Evolutionary conservation across 2,113 vertebrate genomes (phyloP).

Genomic region (Glareola pratincola): DNA sequence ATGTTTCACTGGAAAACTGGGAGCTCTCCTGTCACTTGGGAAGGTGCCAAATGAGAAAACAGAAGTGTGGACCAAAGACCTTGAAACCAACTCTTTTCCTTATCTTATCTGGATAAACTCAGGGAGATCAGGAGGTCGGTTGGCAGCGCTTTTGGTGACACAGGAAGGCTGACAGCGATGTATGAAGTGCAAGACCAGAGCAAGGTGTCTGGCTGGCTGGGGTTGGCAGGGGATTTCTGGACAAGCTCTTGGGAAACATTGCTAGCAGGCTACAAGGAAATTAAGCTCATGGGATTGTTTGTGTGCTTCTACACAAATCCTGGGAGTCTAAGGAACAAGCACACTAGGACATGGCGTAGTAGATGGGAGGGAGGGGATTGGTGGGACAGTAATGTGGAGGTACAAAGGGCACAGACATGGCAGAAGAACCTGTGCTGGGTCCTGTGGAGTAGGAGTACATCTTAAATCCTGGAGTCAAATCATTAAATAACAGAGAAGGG

Average conservation of each 20-base stretch:
- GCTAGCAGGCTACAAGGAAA: background rate
- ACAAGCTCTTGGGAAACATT: background rate
- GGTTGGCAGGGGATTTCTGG: background rate
- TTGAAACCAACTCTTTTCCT: background rate
- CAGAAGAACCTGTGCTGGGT: background rate
- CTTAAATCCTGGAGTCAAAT: background rate
- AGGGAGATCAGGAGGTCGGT: background rate
- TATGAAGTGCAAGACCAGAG: background rate
- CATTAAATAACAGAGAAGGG: background rate
- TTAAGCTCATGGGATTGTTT: background rate
- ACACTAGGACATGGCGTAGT: background rate
- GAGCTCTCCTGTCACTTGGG: background rate
- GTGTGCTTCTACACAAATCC: background rate
- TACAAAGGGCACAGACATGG: background rate
- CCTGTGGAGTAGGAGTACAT: background rate
- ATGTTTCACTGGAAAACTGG: background rate
- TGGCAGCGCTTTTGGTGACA: background rate
- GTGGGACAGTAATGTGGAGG: background rate
- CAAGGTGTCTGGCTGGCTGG: background rate
- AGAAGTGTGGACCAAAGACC: background rate
- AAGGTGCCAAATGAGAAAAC: background rate
- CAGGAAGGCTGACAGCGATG: rapidly evolving
- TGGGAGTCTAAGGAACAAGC: background rate
- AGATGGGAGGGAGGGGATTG: background rate
- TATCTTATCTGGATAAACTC: background rate